These are phyloP conservation scores for Scaeva pyrastri DNA, from an alignment of 2,888 invertebrate species.

Conservation along the genomic window DNA sequence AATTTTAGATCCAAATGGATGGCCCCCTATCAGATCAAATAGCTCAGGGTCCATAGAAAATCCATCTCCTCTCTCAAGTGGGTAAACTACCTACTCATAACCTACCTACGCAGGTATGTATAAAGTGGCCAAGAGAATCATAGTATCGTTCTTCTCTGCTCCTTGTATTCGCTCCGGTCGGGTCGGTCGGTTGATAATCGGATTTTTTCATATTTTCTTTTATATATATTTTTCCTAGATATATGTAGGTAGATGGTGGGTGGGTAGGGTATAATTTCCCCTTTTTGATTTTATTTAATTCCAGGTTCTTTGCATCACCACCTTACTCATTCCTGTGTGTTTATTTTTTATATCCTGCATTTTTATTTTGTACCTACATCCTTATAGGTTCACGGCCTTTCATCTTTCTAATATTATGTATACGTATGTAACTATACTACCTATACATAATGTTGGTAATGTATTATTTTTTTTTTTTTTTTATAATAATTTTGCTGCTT, in stretches of 20 bases:
- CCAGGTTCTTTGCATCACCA: slow-evolving; percentile 26
- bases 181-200: slow-evolving; percentile 63
- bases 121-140: slow-evolving; percentile 40
- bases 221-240: neutral
- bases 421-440: neutral
- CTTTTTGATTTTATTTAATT: slow-evolving; percentile 69
- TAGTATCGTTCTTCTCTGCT: slow-evolving; percentile 11
- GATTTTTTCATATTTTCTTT: slow-evolving; percentile 47
- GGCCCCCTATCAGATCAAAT: neutral
- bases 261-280: no score
- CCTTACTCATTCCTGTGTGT: neutral
- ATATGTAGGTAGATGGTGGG: slow-evolving; percentile 9
- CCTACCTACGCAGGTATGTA: neutral
- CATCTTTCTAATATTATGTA: slow-evolving; percentile 17
- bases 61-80: neutral
- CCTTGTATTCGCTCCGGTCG: slow-evolving; percentile 2
- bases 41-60: neutral
- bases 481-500: slow-evolving; percentile 19
- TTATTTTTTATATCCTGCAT: no score
- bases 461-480: neutral
- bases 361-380: no score
- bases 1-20: no score
- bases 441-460: neutral
- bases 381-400: slow-evolving; percentile 8
- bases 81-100: neutral